Evolutionary conservation across 2,113 vertebrate genomes (phyloP), one percentile per base, ranked within the genome.

Genomic region (Todiramphus saurophagus): DNA sequence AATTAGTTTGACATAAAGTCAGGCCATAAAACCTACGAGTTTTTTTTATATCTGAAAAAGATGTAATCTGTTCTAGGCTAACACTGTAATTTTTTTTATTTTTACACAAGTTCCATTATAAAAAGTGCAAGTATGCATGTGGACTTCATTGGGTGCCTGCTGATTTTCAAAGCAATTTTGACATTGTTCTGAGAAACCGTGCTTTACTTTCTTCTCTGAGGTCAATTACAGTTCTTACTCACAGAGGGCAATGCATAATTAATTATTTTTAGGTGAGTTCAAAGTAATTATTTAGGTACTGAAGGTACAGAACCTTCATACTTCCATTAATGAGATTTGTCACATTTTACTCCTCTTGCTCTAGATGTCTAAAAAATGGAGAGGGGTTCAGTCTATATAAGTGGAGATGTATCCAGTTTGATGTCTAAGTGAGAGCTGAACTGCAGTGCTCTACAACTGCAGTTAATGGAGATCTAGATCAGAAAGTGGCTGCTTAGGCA

Each of bases 1-100:
- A 92, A 94, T 94, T 78, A 93, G 64, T 92, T 93, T 90, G 88
- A 92, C 80, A 81, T 93, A 46, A 94, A 93, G 66, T 89, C 66
- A 91, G 77, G 56, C 43, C 69, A 55, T 94, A 92, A 90, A 89
- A 83, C 73, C 92, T 91, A 66, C 0, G 24, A 90, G 62, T 60
- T 88, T 62, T 37, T 37, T 76, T 78, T 95, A 53, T 27, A 53
- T 96, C 83, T 87, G 66, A 82, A 96, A 87, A 82, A 68, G 46
- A 64, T 86, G 35, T 67, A 58, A 60, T 87, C 28, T 89, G 14
- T 63, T 92, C 80, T 75, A 6, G 79, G 73, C 53, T 89, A 80
- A 64, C 51, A 60, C 43, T 10, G 9, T 92, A 68, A 78, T 60
- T 91, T 91, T 94, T 94, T 93, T 43, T 93, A 78, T 83, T 93